Evolutionary conservation across 2,888 invertebrate genomes (phyloP), one percentile per base, ranked within the genome.

Genomic region (Papilio elwesi): DNA sequence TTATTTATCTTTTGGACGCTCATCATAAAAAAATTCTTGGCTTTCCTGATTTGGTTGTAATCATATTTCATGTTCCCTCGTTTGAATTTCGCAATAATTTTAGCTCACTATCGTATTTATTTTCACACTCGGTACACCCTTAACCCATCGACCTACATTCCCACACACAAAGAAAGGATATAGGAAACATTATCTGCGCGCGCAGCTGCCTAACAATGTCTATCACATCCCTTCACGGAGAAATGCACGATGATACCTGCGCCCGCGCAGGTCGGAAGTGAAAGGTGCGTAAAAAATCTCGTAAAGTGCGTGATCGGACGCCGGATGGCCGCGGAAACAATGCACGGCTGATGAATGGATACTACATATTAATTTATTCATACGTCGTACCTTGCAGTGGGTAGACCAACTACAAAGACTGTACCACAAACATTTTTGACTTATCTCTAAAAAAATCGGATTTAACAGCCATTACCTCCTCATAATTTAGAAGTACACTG

Each of bases 281-380:
- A 91, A 91, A 91, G 91, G 89, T 85, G 86, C 79, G 81, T 86
- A 90, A 90, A 90, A 90, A 90, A 82, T 77, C 79, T 74, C 70
- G 72, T 72, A 76, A 76, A 70, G 70, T 83, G 85, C 85, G 84
- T 82, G 83, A 84, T 82, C 79, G 78, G 80, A 59, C 75, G 82
- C 81, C 86, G 89, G 87, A 87, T 85, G 86, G 74, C 78, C 79
- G 78, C 79, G 79, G 79, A 82, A 83, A 87, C 85, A 86, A 87
- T 86, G 80, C 82, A 4, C 74, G 16, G 6, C 5, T 62, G 43
- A 38, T 62, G 68, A 74, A 77, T 77, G 76, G 74, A 76, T 74
- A 75, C 76, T 72, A 78, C 76, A 79, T 80, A 78, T 76, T 75
- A 77, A 79, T 75, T 62, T 76, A 76, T 70, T 68, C 49, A 62